Evolutionary conservation across 2,113 vertebrate genomes (phyloP), one percentile per base, ranked within the genome.

Genomic region (Grammomys dolichurus): DNA sequence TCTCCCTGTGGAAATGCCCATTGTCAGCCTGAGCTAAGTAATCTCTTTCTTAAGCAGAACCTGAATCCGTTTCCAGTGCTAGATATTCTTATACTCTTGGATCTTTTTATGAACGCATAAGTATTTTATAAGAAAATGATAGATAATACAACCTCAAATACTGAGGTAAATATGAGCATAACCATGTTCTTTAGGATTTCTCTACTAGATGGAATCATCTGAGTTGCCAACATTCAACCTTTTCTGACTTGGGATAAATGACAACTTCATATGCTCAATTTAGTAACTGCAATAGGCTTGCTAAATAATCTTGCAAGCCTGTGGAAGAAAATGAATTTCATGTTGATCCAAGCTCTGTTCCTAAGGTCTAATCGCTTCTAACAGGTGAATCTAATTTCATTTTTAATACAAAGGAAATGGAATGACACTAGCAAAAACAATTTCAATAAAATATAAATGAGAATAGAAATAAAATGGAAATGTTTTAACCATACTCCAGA

Each of bases 381-480:
- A 82, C 77, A 69, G 43, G 78, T 65, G 14, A 93, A 51, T 84
- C 31, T 93, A 80, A 63, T 95, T 96, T 95, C 36, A 17, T 91
- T 90, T 48, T 87, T 54, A 91, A 78, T 91, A 60, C 43, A 73
- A 82, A 80, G 72, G 33, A 40, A 88, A 97, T 88, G 48, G 7
- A 40, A 81, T 33, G 16, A 58, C 87, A 75, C 4, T 87, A n/a
- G 60, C 76, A 56, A 70, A 91, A 92, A 95, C 82, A 96, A 89
- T 82, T 91, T 80, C 63, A 76, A 86, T 93, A 89, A 48, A 86
- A 86, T 69, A 69, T 51, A 69, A 86, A 69, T 86, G 84, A 51
- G 90, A 82, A 75, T 48, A 78, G 63, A 88, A 92, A 93, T 77
- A 76, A 90, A 72, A 78, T 92, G 24, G 46, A 91, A 96, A 87